Evolutionary conservation across 2,113 vertebrate species (phyloP).

Genomic region (Pseudois nayaur): DNA sequence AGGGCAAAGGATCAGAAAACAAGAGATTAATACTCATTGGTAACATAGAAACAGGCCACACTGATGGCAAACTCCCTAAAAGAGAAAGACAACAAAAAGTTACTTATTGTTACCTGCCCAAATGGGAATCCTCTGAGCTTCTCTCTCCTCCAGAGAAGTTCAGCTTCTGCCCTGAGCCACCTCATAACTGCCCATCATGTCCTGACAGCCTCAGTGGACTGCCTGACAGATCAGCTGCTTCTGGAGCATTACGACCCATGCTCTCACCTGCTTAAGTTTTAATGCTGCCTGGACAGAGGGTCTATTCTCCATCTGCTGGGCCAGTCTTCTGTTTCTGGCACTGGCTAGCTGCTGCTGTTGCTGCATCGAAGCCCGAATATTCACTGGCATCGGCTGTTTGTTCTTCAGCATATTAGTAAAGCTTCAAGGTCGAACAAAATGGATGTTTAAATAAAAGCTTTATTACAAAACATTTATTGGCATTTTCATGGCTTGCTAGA

Average conservation of each 20-base stretch:
- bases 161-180: constrained; percentile 25
- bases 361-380: constrained; percentile 98
- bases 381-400: constrained; percentile 97
- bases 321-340: constrained; percentile 96
- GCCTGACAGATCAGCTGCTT: constrained; percentile 4
- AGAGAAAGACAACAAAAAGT: not conserved
- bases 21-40: constrained; percentile 52
- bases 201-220: constrained; percentile 6
- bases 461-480: constrained; percentile 82
- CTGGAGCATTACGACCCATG: not conserved
- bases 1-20: not conserved
- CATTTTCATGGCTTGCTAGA: constrained; percentile 84
- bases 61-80: not conserved
- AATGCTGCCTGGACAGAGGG: constrained; percentile 98
- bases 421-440: constrained; percentile 96
- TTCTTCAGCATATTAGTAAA: constrained; percentile 99
- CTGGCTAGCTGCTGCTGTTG: constrained; percentile 95
- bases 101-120: not conserved
- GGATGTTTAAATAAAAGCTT: constrained; percentile 87
- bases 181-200: not conserved
- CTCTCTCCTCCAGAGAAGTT: not conserved
- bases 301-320: constrained; percentile 99
- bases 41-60: not conserved
- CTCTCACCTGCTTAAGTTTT: constrained; percentile 96
- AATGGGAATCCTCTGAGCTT: constrained; percentile 29